These are phyloP conservation scores for Gouania willdenowi DNA, from an alignment of 2,797 vertebrate genomes.

Conservation along the genomic window DNA sequence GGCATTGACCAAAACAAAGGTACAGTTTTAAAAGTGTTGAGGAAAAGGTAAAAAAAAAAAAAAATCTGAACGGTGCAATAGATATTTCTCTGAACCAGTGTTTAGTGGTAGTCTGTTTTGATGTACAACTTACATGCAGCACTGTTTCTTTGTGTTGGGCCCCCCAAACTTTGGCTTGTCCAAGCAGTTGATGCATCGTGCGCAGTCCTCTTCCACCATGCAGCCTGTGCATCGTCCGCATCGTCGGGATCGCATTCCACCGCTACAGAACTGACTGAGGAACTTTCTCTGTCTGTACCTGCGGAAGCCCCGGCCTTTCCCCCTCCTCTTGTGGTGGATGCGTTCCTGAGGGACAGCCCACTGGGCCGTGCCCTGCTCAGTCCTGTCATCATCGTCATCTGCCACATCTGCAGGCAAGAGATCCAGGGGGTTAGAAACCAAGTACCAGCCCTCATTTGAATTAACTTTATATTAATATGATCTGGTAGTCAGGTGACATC, in stretches of 20 bases:
- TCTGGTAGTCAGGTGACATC: slow-evolving; percentile 5
- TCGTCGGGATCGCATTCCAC: slow-evolving; percentile 60
- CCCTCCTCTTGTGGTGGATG: slow-evolving; percentile 41
- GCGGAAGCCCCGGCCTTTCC: slow-evolving; percentile 35
- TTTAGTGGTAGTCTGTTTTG: too few species aligned
- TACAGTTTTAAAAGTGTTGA: too few species aligned
- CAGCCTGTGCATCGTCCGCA: slow-evolving; percentile 84
- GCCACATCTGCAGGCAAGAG: slow-evolving; percentile 61
- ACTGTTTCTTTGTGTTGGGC: slow-evolving; percentile 91
- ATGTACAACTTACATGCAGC: slow-evolving; percentile 88
- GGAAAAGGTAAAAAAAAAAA: too few species aligned
- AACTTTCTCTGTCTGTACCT: slow-evolving; percentile 37
- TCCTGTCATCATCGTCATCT: slow-evolving; percentile 58
- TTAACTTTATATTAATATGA: slow-evolving; percentile 7
- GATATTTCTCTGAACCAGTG: too few species aligned
- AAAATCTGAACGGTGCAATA: too few species aligned
- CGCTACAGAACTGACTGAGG: slow-evolving; percentile 24
- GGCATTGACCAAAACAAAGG: too few species aligned
- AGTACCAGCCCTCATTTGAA: not conserved
- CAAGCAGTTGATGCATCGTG: slow-evolving; percentile 83
- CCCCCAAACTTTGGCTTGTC: slow-evolving; percentile 94
- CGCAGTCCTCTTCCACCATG: slow-evolving; percentile 80
- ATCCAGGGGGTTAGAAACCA: slow-evolving; percentile 28
- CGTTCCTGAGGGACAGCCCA: slow-evolving; percentile 58
- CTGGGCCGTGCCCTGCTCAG: slow-evolving; percentile 55